A percentile compares a stretch with the other conserved stretches of the same genome.
Conservation (phyloP, 2,797 vertebrate species). For the Phrynocephalus forsythii region DNA sequence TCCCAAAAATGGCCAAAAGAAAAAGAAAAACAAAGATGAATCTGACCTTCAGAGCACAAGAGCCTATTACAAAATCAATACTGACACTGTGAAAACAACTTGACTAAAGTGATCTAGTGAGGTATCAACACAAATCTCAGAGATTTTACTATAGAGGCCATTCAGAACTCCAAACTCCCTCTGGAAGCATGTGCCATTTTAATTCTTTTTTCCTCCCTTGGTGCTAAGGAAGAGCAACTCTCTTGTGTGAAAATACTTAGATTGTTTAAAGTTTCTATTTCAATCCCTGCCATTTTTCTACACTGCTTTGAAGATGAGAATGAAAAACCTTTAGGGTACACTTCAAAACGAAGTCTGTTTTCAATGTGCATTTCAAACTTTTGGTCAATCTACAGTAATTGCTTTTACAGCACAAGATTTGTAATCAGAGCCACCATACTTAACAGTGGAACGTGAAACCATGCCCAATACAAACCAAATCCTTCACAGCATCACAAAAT, state of each 20-base stretch:
- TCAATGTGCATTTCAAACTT: constrained; percentile 13
- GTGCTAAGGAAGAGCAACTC: neutral
- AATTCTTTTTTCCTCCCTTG: neutral
- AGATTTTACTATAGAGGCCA: constrained; percentile 17
- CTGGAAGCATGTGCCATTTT: neutral
- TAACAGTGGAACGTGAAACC: constrained; percentile 59
- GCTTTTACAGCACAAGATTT: constrained; percentile 74
- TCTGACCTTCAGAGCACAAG: neutral
- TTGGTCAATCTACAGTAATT: constrained; percentile 68
- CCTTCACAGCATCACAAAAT: constrained; percentile 36
- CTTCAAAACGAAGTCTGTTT: constrained; percentile 30
- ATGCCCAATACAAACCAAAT: neutral
- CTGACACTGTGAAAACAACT: constrained; percentile 4
- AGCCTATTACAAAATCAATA: constrained; percentile 36
- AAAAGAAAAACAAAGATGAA: neutral
- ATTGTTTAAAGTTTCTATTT: constrained; percentile 80
- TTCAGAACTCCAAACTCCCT: constrained; percentile 11
- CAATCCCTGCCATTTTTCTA: constrained; percentile 76
- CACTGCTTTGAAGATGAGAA: constrained; percentile 34
- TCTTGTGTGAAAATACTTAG: constrained; percentile 19
- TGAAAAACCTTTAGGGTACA: neutral
- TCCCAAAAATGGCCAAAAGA: neutral
- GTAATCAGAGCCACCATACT: constrained; percentile 74
- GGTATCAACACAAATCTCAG: constrained; percentile 2
- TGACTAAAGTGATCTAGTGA: constrained; percentile 22